Evolutionary conservation across 2,113 vertebrate genomes (phyloP), one percentile per base, ranked within the genome.

Genomic region (Megaceryle torquata): DNA sequence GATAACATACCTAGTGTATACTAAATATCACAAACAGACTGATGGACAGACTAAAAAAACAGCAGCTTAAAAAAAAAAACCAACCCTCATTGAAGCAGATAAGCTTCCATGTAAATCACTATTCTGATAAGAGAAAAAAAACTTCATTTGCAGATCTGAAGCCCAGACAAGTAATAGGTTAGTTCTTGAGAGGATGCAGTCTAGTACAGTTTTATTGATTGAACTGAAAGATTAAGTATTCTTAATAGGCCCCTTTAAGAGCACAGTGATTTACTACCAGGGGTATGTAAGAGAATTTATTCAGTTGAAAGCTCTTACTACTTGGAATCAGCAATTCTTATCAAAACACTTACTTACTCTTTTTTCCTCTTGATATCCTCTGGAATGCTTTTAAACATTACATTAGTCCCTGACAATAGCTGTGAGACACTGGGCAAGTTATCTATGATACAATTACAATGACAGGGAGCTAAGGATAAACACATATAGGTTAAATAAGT

Each of bases 281-380:
- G 31, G 76, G 56, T 83, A 56, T 26, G 71, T 88, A 74, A 81
- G 29, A 81, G 35, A 80, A 94, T 60, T 92, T 82, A 78, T 61
- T 69, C 69, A 50, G 31, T 1, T 91, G 86, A 91, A 94, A 96
- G 86, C 81, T 95, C 92, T 69, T 92, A 68, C 53, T 76, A 61
- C 64, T 69, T 37, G 61, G 69, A 88, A 89, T 95, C 78, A 92
- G 80, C 82, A 92, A 93, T 29, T 79, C 72, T 89, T 78, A 91
- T 26, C 61, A 91, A 86, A 90, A 91, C 64, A 53, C 69, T 93
- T 91, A 33, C 85, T 90, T 88, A 64, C 8, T 79, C 37, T 44
- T 70, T 86, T 78, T 83, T 57, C 22, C 20, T 74, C 56, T 90
- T 81, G 3, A 48, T 48, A 71, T 51, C 24, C 39, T 90, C 80